Evolutionary conservation across 1,140 invertebrate species (phyloP), one percentile per base, ranked within the genome.

Genomic region (Coenobita brevimanus): DNA sequence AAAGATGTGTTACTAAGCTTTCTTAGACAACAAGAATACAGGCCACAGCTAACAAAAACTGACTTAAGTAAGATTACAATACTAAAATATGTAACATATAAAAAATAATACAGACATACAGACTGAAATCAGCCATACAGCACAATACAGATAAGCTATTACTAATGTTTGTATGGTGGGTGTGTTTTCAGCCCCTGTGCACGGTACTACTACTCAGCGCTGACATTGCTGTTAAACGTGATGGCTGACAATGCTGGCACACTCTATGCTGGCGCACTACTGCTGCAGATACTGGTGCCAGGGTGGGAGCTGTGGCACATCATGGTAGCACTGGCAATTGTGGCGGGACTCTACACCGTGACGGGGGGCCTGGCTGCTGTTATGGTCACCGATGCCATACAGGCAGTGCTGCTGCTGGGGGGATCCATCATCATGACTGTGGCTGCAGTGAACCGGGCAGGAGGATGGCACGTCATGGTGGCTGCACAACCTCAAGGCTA

Each of bases 361-460:
- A 71, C 27, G 3, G 67, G 67, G n/a, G 67, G 67, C 36, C 67
- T 71, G 10, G 67, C 67, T 27, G 67, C 67, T 3, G 67, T 71
- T 21, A 71, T 71, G 13, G 27, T 21, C 67, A 71, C 67, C 1
- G 67, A 71, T 71, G 67, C 67, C 17, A 3, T 71, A 30, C 67
- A 71, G 67, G 67, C 67, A 21, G 30, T 71, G 8, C 21, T 38
- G 33, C 15, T 71, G 33, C 36, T 71, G 67, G 17, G n/a, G n/a
- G 67, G 67, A 21, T 71, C 67, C 8, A 38, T 71, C 36, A 15
- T 71, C 27, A 71, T 71, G 17, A 33, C 67, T 6, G 36, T 71
- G n/a, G n/a, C 17, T 1, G 36, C 67, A 17, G 3, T 71, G 3
- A 71, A 17, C 17, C 15, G 36, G 30, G 67, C 67, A 71, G 67